These are phyloP conservation scores for Plebejus argus DNA, from an alignment of 2,888 invertebrate species.

Conservation along the genomic window DNA sequence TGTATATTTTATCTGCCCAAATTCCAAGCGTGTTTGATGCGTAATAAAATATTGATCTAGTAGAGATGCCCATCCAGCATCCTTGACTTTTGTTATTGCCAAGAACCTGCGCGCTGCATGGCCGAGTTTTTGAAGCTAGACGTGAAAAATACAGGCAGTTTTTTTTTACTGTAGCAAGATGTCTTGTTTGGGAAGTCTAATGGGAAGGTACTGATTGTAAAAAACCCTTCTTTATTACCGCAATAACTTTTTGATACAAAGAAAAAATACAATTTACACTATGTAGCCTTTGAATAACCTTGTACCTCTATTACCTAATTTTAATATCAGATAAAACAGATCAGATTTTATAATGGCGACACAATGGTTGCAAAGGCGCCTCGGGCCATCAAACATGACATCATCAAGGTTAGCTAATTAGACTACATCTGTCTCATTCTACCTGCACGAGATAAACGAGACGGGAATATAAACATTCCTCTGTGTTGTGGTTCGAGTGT, in stretches of 20 bases:
- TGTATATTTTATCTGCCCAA: background rate
- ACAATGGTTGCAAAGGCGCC: background rate
- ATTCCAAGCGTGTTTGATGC: background rate
- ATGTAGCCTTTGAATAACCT: background rate
- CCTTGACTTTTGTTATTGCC: background rate
- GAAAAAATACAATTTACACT: background rate
- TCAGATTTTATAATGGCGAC: background rate
- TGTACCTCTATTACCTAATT: background rate
- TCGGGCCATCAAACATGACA: conserved; percentile 53
- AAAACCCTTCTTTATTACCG: background rate
- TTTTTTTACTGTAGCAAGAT: too few relatives aligned
- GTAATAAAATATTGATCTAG: background rate
- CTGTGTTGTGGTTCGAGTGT: background rate
- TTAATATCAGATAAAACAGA: conserved; percentile 17
- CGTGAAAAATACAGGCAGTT: background rate
- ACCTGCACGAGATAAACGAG: background rate
- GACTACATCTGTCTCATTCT: conserved; percentile 19
- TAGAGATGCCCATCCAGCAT: background rate
- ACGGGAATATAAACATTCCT: conserved; percentile 28
- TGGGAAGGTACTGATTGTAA: background rate
- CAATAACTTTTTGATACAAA: background rate
- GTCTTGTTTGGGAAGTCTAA: too few relatives aligned
- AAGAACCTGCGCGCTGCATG: background rate
- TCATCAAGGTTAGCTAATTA: conserved; percentile 67
- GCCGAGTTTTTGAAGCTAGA: background rate